Conservation (phyloP, 2,113 vertebrate species). For the Mellivora capensis region DNA sequence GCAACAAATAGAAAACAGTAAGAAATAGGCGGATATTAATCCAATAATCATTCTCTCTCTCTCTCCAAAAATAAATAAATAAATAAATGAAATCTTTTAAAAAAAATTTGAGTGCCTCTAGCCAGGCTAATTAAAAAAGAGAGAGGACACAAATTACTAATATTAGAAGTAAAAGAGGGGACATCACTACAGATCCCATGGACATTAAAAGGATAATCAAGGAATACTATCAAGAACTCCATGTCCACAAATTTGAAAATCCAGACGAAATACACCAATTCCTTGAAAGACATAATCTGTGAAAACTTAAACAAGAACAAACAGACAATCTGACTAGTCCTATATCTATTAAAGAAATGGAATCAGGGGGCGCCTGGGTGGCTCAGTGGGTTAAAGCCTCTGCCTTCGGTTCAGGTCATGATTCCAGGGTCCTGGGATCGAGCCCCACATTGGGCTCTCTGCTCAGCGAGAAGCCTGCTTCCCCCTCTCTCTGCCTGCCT, state of each 20-base stretch:
- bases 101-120: not conserved
- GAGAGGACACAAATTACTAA: not conserved
- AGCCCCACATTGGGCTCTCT: too few species aligned
- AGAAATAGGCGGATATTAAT: not conserved
- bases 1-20: not conserved
- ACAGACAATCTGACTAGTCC: not conserved
- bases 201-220: not conserved
- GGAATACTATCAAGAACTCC: not conserved
- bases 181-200: not conserved
- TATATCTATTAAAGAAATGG: not conserved
- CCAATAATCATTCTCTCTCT: not conserved
- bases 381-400: too few species aligned
- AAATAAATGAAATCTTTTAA: not conserved
- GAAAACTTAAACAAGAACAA: not conserved
- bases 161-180: not conserved
- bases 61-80: not conserved
- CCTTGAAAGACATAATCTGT: not conserved
- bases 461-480: too few species aligned
- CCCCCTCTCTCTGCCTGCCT: too few species aligned
- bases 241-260: not conserved
- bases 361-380: too few species aligned
- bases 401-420: too few species aligned
- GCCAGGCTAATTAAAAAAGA: not conserved
- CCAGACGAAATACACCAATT: not conserved
- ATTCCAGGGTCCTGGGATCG: too few species aligned